These are phyloP conservation scores for Charadrius vociferus DNA, from an alignment of 2,113 vertebrate species.

Conservation along the genomic window DNA sequence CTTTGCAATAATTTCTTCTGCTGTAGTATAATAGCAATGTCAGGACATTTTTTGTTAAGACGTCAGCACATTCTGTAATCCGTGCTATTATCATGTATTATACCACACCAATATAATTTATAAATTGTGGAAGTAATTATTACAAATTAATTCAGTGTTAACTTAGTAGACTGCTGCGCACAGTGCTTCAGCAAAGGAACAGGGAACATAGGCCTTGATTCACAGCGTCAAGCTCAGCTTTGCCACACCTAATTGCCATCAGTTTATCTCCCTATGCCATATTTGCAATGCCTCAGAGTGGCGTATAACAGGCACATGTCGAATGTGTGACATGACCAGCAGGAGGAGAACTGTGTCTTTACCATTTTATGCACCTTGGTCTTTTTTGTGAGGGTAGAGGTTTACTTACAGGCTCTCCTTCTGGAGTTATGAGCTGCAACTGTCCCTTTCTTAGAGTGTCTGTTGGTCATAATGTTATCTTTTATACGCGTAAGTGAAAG, in stretches of 20 bases:
- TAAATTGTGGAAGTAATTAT: constrained; percentile 53
- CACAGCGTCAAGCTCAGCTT: not conserved
- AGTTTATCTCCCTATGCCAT: not conserved
- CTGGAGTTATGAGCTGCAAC: not conserved
- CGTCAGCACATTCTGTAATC: constrained; percentile 38
- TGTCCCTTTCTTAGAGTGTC: not conserved
- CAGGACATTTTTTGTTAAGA: constrained; percentile 47
- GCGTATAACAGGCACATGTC: accelerated
- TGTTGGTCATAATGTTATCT: not conserved
- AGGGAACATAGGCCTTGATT: not conserved
- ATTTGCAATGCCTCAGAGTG: not conserved
- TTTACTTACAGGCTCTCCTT: not conserved
- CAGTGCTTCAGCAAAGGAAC: not conserved
- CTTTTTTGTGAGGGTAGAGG: accelerated
- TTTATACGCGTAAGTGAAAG: not conserved
- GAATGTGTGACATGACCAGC: accelerated
- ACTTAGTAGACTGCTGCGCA: not conserved
- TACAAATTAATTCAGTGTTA: constrained; percentile 56
- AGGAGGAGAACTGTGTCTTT: not conserved
- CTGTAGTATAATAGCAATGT: constrained; percentile 21
- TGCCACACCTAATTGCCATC: not conserved
- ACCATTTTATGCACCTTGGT: not conserved
- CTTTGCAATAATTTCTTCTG: constrained; percentile 49
- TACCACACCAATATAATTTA: constrained; percentile 60
- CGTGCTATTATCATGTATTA: constrained; percentile 46